Conservation (phyloP, 1,140 invertebrate species). For the Psix sp. region DNA sequence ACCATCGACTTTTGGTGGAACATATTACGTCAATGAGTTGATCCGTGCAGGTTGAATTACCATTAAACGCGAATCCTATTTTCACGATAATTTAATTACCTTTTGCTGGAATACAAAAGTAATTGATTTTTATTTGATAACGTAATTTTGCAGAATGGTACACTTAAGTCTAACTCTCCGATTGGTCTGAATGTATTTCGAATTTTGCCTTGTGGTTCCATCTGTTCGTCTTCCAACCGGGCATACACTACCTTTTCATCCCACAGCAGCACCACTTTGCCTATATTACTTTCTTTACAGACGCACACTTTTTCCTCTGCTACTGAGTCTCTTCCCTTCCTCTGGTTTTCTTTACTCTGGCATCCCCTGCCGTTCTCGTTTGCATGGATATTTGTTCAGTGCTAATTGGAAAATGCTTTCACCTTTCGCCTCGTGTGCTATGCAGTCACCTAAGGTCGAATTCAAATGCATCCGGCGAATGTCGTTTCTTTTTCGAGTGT, state of each 20-base stretch:
- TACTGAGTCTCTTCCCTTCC: conserved; percentile 15
- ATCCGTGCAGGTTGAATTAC: too few relatives aligned
- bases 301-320: conserved; percentile 8
- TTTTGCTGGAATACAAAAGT: too few relatives aligned
- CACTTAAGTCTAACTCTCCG: too few relatives aligned
- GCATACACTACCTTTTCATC: conserved; percentile 33
- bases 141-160: too few relatives aligned
- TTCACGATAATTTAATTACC: too few relatives aligned
- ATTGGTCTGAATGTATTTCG: too few relatives aligned
- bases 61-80: too few relatives aligned
- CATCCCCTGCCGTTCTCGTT: conserved; percentile 30
- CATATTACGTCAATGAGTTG: too few relatives aligned
- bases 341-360: conserved; percentile 24
- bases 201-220: conserved; percentile 24
- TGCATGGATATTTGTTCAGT: conserved; percentile 65
- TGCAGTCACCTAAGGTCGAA: conserved; percentile 40
- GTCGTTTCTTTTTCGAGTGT: conserved; percentile 36
- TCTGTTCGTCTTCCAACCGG: conserved; percentile 32
- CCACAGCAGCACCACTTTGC: conserved; percentile 27
- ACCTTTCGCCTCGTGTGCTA: conserved; percentile 44
- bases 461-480: too few relatives aligned
- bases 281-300: conserved; percentile 62
- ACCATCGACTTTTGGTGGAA: too few relatives aligned
- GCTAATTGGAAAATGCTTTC: conserved; percentile 66
- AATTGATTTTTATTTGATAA: too few relatives aligned